Evolutionary conservation across 2,888 invertebrate species (phyloP).

Genomic region (Nudaria mundana): DNA sequence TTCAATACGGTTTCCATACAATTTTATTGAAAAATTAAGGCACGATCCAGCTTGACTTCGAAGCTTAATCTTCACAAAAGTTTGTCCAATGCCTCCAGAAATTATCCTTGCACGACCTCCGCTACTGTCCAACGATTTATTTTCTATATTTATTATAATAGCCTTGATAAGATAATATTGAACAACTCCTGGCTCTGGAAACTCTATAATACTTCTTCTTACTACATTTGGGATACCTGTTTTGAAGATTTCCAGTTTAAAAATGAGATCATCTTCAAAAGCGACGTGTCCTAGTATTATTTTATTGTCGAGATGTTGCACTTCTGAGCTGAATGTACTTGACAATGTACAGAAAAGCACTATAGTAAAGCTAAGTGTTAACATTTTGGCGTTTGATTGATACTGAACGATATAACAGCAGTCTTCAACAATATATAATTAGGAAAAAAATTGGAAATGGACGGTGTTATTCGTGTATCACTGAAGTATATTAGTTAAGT

Average conservation of each 20-base stretch:
- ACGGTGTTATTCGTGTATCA: not conserved
- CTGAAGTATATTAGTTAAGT: not conserved
- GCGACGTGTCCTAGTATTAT: not conserved
- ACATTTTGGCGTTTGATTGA: not conserved
- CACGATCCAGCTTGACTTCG: not conserved
- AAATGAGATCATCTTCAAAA: not conserved
- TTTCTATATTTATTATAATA: not conserved
- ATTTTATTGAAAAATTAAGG: not conserved
- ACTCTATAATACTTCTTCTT: not conserved
- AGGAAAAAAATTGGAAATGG: not conserved
- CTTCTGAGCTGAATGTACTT: not conserved
- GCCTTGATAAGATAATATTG: not conserved
- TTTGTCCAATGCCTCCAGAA: not conserved
- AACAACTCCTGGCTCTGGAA: not conserved
- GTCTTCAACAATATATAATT: not conserved
- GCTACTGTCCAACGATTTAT: not conserved
- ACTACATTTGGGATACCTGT: not conserved
- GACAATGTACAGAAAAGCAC: not conserved
- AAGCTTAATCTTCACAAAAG: not conserved
- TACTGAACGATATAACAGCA: not conserved
- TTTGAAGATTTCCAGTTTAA: slow-evolving; percentile 1
- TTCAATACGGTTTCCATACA: not conserved
- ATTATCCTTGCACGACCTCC: not conserved
- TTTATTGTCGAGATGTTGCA: not conserved
- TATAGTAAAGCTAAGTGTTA: not conserved